Percentiles rank a stretch among this genome's conserved stretches.
Evolutionary conservation across 1,140 invertebrate species (phyloP).

Genomic region (Idris sp.): DNA sequence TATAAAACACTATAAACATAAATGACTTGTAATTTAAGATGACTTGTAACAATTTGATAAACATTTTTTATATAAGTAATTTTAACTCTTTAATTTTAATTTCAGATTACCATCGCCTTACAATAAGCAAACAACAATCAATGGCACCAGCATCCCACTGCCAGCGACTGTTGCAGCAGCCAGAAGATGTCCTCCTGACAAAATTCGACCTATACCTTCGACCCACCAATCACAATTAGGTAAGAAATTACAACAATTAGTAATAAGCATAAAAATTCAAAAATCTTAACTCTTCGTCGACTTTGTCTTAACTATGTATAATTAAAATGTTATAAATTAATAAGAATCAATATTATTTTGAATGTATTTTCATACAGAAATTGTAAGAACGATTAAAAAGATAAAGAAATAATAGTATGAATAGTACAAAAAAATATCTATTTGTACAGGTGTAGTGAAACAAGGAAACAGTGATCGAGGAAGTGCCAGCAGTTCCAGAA

Average conservation of each 20-base stretch:
- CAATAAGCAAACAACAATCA: constrained; percentile 77
- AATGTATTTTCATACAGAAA: too few relatives aligned
- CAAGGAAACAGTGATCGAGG: constrained; percentile 73
- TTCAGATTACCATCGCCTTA: constrained; percentile 82
- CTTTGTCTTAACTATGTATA: not conserved
- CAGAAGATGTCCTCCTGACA: constrained; percentile 85
- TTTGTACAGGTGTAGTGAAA: constrained; percentile 68
- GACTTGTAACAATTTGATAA: too few relatives aligned
- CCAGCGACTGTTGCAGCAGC: constrained; percentile 86
- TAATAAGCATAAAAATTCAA: too few relatives aligned
- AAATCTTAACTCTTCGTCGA: too few relatives aligned
- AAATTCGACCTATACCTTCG: constrained; percentile 83
- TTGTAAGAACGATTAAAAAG: too few relatives aligned
- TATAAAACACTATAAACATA: too few relatives aligned
- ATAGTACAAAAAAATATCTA: not conserved
- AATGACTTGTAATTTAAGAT: too few relatives aligned
- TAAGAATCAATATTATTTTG: too few relatives aligned
- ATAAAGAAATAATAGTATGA: too few relatives aligned
- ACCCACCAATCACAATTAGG: constrained; percentile 80
- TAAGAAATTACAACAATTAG: constrained; percentile 44
- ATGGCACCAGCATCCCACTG: constrained; percentile 83
- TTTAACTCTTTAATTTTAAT: constrained; percentile 49
- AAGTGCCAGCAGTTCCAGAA: constrained; percentile 75
- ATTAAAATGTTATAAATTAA: not conserved
- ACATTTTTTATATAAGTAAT: too few relatives aligned